A percentile compares a stretch with the other conserved stretches of the same genome.
Conservation (phyloP, 1,140 invertebrate genomes). For the Lithobius niger region DNA sequence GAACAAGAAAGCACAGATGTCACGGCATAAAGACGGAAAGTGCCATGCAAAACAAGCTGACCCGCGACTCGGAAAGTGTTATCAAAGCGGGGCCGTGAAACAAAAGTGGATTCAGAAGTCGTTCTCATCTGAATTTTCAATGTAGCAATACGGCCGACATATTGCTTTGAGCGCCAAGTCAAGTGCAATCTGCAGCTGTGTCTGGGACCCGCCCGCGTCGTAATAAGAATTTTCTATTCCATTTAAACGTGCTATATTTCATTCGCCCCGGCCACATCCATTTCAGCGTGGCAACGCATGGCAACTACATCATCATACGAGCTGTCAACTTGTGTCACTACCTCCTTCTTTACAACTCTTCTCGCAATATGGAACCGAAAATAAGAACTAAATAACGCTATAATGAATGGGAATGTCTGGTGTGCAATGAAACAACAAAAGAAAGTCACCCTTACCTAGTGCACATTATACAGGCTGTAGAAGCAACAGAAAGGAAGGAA, state of each 20-base stretch:
- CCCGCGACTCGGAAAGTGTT: no score
- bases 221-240: constrained; percentile 2
- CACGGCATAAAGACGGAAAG: no score
- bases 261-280: no score
- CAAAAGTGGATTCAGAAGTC: not conserved
- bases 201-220: not conserved
- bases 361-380: not conserved
- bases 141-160: not conserved
- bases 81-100: no score
- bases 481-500: no score
- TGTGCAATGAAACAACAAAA: no score
- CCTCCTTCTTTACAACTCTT: not conserved
- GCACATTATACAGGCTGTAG: no score
- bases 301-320: not conserved
- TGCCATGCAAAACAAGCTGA: no score
- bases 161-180: not conserved
- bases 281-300: not conserved
- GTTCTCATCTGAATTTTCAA: constrained; percentile 2
- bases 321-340: not conserved
- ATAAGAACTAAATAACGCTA: not conserved
- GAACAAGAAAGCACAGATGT: no score
- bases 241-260: not conserved
- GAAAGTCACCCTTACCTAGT: no score
- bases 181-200: no score
- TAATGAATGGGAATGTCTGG: not conserved